phyloP scores from a whole-genome alignment of 2,797 vertebrate species.

The Gymnoscopelus braueri region DNA sequence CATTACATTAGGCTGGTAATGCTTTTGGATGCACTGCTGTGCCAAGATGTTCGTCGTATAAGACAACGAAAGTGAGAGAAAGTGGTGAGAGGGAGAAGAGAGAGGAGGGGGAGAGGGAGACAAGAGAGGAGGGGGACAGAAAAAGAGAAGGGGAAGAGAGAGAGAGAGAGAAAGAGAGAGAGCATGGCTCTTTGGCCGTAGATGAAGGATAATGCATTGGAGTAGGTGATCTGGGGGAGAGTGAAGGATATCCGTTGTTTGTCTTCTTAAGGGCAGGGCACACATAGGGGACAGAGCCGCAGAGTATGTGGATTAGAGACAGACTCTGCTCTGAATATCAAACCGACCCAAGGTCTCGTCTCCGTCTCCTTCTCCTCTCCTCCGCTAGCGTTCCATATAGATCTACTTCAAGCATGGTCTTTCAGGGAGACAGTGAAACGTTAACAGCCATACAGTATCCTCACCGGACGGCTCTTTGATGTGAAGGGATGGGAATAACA shows the following conservation, averaged over 20 bases:
- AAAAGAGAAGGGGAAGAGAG: slow-evolving; percentile 2
- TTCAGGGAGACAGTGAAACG: slow-evolving; percentile 41
- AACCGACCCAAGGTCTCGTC: slow-evolving; percentile 67
- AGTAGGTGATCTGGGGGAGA: slow-evolving; percentile 82
- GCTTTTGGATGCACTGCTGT: background rate
- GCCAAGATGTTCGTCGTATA: background rate
- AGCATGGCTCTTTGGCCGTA: slow-evolving; percentile 40
- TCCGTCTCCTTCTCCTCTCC: background rate
- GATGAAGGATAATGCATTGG: slow-evolving; percentile 81
- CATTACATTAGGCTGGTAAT: slow-evolving; percentile 27
- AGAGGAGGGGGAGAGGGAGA: background rate
- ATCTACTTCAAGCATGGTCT: background rate
- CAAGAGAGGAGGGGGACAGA: slow-evolving; percentile 27
- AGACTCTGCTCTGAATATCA: slow-evolving; percentile 78
- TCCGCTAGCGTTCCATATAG: background rate
- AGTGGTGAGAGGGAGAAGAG: background rate
- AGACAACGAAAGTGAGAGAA: background rate
- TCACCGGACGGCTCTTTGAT: slow-evolving; percentile 52
- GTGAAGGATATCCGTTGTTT: slow-evolving; percentile 85
- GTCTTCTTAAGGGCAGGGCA: slow-evolving; percentile 84
- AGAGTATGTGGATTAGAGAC: slow-evolving; percentile 82
- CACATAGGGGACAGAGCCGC: slow-evolving; percentile 78
- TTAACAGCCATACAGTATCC: slow-evolving; percentile 45
- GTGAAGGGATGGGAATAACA: slow-evolving; percentile 40
- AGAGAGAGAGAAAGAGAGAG: slow-evolving; percentile 4